Evolutionary conservation across 2,797 vertebrate genomes (phyloP), one percentile per base, ranked within the genome.

Genomic region (Hemibagrus guttatus): DNA sequence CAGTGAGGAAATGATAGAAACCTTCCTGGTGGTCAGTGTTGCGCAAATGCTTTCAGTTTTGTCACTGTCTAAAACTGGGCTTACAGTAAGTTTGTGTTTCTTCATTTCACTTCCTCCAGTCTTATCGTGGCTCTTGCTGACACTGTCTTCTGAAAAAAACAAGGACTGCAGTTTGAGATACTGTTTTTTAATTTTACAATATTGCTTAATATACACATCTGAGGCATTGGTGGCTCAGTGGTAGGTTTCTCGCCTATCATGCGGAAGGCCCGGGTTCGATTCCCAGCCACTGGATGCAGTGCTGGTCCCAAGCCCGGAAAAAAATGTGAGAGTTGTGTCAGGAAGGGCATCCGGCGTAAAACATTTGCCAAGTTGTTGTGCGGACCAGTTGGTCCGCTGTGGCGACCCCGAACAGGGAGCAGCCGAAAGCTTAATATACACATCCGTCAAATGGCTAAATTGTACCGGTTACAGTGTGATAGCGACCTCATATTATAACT

Each of bases 61-160:
- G 7, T 64, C 39, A 63, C 14, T 2, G 7, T 46, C 39, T 46
- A 59, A 81, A 81, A 19, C 39, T 64, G 23, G 79, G 6, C 59
- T 63, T 81, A 64, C 26, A 81, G 59, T 81, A 81, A 81, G 14
- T 28, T 64, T 49, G 79, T n/a, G 79, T 64, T 81, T n/a, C 79
- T 81, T 63, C 79, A 63, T 63, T 63, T 81, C 59, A 81, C 16
- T 81, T 81, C 79, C 79, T 64, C 14, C 8, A 28, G 23, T n/a
- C 59, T 64, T 39, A n/a, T n/a, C 39, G 9, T 19, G 1, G 4
- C 59, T 49, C 26, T 49, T 64, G 59, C 39, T 63, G 78, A 26
- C 13, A 42, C 2, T 28, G 79, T 17, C 0, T 17, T 46, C 16
- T 19, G 54, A 74, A 39, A 39, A 59, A 46, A 35, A 7, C 17